Base-by-base conservation (phyloP, 35 echinoderm and acorn worm species). In the Patiria miniata region DNA sequence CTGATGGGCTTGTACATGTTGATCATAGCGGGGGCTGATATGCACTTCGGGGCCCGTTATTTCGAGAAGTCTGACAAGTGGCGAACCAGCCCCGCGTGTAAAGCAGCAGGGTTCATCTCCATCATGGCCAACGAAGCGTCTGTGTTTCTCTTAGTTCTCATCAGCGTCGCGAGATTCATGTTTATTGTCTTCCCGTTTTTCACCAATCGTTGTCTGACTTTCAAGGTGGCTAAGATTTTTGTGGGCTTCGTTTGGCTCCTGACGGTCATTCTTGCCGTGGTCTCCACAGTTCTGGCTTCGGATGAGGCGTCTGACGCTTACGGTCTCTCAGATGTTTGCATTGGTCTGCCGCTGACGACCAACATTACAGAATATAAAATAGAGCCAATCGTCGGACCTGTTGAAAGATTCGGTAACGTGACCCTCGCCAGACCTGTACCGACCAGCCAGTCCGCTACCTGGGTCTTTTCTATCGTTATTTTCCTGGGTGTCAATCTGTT, bases 1-100 rank as follows among this genome's bases (percentile, higher is more conserved):
- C 82, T 96, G 5, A 96, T 93, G 90, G 94, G 94, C 7, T 21
- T 96, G 6, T 96, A 96, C 82, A 39, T 96, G 73, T 50, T 93
- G 10, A 86, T 93, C 19, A 36, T 96, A 14, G 90, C 90, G 19
- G 77, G 87, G 18, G 61, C 83, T 7, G 94, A 96, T 60, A 39
- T 83, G n/a, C 23, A 52, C 18, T 89, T 85, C 53, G 79, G 86
- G 2, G 51, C 87, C 19, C 55, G 79, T 18, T 96, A 96, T 40
- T 92, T 96, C 29, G 58, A 79, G n/a, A 68, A 36, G 55, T 81
- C 90, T 7, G 33, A 54, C 8, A 76, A 68, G 26, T 96, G 94
- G 94, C 55, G 83, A 36, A 40, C 52, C 1, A 91, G 94, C 9
- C 16, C 14, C 5, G 15, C 82, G 14, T 96, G 90, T 18, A 88